Evolutionary conservation across 2,888 invertebrate species (phyloP).

Genomic region (Drosophila niveifrons): DNA sequence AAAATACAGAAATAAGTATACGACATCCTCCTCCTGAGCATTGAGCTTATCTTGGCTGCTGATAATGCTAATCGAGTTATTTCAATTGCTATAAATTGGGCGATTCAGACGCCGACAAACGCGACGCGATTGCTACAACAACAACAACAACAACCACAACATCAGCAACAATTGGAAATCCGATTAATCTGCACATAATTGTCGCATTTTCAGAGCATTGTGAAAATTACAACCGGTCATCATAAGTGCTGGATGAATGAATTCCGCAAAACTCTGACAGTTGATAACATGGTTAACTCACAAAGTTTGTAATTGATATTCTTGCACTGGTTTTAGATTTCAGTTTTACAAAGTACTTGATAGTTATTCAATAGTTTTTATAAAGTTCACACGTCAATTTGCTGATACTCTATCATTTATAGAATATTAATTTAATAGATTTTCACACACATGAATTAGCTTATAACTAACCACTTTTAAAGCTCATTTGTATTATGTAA

Average conservation of each 20-base stretch:
- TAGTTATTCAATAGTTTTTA: too few species aligned
- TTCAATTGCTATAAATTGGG: conserved; percentile 26
- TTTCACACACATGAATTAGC: too few species aligned
- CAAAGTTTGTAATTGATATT: not conserved
- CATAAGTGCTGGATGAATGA: not conserved
- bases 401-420: not conserved
- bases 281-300: not conserved
- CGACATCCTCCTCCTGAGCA: conserved; percentile 40
- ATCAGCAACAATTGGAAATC: not conserved
- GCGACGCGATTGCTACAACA: not conserved
- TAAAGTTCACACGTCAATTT: not conserved
- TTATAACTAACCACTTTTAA: not conserved
- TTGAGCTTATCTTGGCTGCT: conserved; percentile 30
- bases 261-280: not conserved
- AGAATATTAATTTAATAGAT: not conserved
- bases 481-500: not conserved
- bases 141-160: not conserved
- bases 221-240: conserved; percentile 4
- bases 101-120: conserved; percentile 19
- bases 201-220: not conserved
- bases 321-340: not conserved
- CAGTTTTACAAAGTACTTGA: not conserved
- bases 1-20: conserved; percentile 22
- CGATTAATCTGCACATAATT: conserved; percentile 8
- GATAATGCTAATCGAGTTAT: conserved; percentile 48